Evolutionary conservation across 2,113 vertebrate genomes (phyloP).

Genomic region (Poecile atricapillus): DNA sequence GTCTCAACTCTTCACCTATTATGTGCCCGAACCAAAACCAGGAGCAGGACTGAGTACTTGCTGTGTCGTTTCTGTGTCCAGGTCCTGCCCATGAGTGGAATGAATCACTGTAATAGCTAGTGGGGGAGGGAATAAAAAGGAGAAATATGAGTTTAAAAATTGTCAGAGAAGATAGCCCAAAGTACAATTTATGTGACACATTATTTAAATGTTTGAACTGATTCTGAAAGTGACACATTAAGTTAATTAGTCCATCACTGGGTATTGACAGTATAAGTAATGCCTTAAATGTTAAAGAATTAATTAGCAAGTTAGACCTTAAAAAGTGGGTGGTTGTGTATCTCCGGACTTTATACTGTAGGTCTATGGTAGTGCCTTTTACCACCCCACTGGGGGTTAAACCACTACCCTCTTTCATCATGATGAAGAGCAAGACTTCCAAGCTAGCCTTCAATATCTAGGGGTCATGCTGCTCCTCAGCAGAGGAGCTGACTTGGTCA

Average conservation of each 20-base stretch:
- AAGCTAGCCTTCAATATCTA: background rate
- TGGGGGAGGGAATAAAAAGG: background rate
- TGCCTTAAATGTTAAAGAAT: background rate
- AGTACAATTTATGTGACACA: background rate
- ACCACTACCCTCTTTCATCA: background rate
- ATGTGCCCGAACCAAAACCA: background rate
- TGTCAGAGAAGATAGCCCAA: background rate
- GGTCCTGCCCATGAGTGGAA: background rate
- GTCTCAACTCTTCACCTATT: background rate
- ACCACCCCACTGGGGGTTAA: background rate
- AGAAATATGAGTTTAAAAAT: background rate
- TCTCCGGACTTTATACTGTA: fast-evolving
- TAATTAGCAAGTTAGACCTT: background rate
- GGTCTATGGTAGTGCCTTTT: background rate
- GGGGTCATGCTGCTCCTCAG: background rate
- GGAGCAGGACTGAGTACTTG: background rate
- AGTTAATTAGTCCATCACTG: background rate
- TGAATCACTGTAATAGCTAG: background rate
- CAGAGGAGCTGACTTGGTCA: background rate
- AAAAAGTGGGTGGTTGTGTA: background rate
- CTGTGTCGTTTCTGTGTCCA: background rate
- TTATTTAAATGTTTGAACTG: background rate
- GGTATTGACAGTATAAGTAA: background rate
- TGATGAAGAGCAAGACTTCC: background rate
- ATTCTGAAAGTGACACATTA: background rate